Conservation (phyloP, 2,797 vertebrate species). For the Pteropus rufus region DNA sequence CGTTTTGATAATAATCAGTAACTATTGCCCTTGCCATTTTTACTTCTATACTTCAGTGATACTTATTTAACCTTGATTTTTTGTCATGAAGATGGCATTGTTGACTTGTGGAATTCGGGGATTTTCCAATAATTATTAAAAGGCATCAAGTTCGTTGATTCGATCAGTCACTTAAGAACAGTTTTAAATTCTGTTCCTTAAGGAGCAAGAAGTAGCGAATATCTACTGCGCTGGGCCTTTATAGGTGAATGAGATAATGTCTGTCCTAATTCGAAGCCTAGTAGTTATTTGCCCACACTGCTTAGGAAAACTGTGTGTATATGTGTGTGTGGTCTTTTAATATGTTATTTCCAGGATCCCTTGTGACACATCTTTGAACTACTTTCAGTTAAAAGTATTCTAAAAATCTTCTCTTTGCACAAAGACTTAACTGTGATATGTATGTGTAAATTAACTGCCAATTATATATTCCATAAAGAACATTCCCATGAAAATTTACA, state of each 20-base stretch:
- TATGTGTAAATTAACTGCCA: constrained; percentile 9
- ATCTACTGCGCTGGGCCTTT: not conserved
- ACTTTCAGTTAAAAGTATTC: constrained; percentile 16
- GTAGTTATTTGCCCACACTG: not conserved
- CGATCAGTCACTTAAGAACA: constrained; percentile 4
- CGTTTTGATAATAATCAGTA: constrained; percentile 1
- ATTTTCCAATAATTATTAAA: constrained; percentile 19
- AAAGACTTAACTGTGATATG: not conserved
- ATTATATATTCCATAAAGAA: constrained; percentile 18
- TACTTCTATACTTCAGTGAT: not conserved
- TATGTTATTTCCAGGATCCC: not conserved
- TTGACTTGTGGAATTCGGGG: not conserved
- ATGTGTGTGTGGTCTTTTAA: not conserved
- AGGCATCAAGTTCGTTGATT: not conserved
- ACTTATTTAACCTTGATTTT: constrained; percentile 14
- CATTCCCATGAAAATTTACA: not conserved
- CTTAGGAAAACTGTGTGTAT: not conserved
- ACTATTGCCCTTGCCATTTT: not conserved
- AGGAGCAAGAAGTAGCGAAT: not conserved
- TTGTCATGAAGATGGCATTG: not conserved
- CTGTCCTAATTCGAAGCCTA: not conserved
- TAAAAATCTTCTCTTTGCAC: constrained; percentile 37
- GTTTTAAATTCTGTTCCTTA: not conserved
- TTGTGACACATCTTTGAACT: constrained; percentile 19
- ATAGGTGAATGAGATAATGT: not conserved